Percentiles rank a stretch among this genome's conserved stretches.
These are phyloP conservation scores for Campoletis sonorensis DNA, from an alignment of 1,140 invertebrate genomes.

Conservation along the genomic window DNA sequence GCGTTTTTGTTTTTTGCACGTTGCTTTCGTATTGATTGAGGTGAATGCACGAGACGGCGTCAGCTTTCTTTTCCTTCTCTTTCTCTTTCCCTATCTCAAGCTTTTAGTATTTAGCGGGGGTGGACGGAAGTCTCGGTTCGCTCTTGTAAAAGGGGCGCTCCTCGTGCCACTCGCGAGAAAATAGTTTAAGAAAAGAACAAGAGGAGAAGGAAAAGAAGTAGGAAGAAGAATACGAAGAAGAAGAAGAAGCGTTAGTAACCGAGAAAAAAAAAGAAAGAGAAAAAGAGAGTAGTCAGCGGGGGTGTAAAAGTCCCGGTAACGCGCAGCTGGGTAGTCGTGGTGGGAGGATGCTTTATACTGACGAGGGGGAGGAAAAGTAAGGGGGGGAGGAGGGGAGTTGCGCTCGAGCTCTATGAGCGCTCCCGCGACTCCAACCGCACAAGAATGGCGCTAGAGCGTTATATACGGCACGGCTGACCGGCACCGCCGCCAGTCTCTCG, in stretches of 20 bases:
- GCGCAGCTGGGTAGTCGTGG: slow-evolving; percentile 26
- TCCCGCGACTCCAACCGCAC: slow-evolving; percentile 46
- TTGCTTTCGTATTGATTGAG: slow-evolving; percentile 71
- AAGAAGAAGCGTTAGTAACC: slow-evolving; percentile 34
- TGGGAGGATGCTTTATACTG: slow-evolving; percentile 3
- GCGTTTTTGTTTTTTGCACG: slow-evolving; percentile 29
- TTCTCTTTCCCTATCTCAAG: not conserved
- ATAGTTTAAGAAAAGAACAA: slow-evolving; percentile 3
- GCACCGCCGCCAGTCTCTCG: slow-evolving; percentile 64
- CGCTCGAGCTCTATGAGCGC: slow-evolving; percentile 38
- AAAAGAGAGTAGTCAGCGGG: slow-evolving; percentile 31
- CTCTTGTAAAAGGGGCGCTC: slow-evolving; percentile 14
- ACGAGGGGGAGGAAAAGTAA: slow-evolving; percentile 22
- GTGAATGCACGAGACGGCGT: slow-evolving; percentile 71
- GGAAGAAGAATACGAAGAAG: slow-evolving; percentile 10
- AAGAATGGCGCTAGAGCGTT: slow-evolving; percentile 58
- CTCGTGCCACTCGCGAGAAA: not conserved
- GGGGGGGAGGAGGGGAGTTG: slow-evolving; percentile 46
- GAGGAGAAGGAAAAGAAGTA: not conserved
- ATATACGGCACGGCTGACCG: slow-evolving; percentile 60
- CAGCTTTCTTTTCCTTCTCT: slow-evolving; percentile 46
- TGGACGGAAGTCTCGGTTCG: not conserved
- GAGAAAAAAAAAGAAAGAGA: slow-evolving; percentile 28
- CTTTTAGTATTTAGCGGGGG: not conserved
- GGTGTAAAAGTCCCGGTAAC: slow-evolving; percentile 40